Conservation (phyloP, 2,888 invertebrate species). For the Zonitis immaculata region DNA sequence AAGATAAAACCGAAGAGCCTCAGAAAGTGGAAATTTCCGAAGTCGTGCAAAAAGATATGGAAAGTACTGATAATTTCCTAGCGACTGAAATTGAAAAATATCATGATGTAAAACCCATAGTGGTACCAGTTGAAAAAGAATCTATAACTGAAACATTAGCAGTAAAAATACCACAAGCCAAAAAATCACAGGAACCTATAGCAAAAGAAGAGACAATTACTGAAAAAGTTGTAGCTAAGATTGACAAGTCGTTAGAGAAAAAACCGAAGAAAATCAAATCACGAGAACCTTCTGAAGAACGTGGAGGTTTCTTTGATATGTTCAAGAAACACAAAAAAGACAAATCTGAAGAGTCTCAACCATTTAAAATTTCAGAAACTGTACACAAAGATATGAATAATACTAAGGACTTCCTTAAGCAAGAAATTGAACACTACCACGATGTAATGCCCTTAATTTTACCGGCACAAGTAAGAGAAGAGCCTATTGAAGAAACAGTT, state of each 20-base stretch:
- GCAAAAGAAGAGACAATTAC: too few relatives aligned
- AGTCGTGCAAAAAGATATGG: slow-evolving; percentile 10
- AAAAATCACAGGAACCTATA: not conserved
- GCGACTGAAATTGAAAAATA: slow-evolving; percentile 16
- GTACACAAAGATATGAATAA: slow-evolving; percentile 19
- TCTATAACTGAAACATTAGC: too few relatives aligned
- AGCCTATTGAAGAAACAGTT: not conserved
- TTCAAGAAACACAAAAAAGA: slow-evolving; percentile 32
- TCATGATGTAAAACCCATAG: slow-evolving; percentile 18
- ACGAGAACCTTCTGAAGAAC: not conserved
- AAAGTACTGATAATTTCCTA: too few relatives aligned
- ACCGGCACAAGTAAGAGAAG: slow-evolving; percentile 6
- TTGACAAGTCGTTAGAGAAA: too few relatives aligned
- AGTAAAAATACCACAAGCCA: not conserved
- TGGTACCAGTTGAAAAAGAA: too few relatives aligned
- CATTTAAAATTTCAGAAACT: slow-evolving; percentile 7
- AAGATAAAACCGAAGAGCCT: not conserved
- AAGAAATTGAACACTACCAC: slow-evolving; percentile 26
- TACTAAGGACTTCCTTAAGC: slow-evolving; percentile 21
- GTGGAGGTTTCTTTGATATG: not conserved
- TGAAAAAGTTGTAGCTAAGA: not conserved
- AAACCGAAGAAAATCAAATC: not conserved
- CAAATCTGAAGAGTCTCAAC: slow-evolving; percentile 10
- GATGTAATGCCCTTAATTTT: slow-evolving; percentile 18
- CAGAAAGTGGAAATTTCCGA: slow-evolving; percentile 16